phyloP scores from a whole-genome alignment of 2,888 invertebrate species.

The Xanthia togata region DNA sequence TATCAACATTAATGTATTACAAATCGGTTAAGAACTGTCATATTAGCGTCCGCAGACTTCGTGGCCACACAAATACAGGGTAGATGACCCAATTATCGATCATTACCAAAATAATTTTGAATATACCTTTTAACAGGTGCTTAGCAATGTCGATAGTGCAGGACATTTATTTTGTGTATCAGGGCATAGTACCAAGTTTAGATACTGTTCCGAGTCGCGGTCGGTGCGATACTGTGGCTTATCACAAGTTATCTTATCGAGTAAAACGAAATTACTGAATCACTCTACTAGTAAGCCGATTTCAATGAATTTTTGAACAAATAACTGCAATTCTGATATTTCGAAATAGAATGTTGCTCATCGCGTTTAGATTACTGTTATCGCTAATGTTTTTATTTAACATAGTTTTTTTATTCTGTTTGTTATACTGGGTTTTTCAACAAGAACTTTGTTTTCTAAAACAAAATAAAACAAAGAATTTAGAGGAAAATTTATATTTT shows the following conservation, averaged over 20 bases:
- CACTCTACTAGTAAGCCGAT: conserved; percentile 43
- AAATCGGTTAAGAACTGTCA: background rate
- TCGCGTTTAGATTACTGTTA: conserved; percentile 16
- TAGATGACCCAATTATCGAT: conserved; percentile 53
- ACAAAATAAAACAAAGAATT: no score
- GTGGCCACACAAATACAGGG: conserved; percentile 40
- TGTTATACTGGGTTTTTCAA: no score
- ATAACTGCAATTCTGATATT: conserved; percentile 43
- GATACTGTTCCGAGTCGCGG: conserved; percentile 43
- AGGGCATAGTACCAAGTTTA: conserved; percentile 68
- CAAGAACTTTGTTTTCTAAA: no score
- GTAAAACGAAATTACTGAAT: conserved; percentile 72
- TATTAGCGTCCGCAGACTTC: conserved; percentile 12
- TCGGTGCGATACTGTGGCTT: conserved; percentile 65
- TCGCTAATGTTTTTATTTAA: conserved; percentile 2
- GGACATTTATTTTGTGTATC: conserved; percentile 77
- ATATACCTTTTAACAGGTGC: conserved; percentile 80
- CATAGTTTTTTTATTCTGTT: background rate
- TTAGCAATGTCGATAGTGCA: conserved; percentile 80
- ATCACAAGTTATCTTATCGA: conserved; percentile 77
- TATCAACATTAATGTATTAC: background rate
- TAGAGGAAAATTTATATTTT: no score
- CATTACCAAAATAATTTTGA: conserved; percentile 41
- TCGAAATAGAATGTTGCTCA: conserved; percentile 25
- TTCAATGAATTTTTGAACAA: conserved; percentile 50